Conservation (phyloP, 2,888 invertebrate genomes). For the Drosophila lutescens region DNA sequence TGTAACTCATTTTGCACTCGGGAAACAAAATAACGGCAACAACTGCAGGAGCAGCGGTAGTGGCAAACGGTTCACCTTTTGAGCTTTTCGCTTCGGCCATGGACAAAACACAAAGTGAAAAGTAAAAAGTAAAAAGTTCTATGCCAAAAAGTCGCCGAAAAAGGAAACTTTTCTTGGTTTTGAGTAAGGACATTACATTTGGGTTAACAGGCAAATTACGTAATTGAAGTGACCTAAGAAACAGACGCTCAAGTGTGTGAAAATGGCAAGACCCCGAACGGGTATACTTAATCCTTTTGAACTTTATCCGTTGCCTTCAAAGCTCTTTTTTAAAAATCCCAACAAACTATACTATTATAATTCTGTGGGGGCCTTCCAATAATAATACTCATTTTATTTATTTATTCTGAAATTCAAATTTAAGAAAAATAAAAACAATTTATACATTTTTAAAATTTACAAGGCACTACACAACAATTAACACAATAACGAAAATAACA, state of each 20-base stretch:
- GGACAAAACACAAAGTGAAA: slow-evolving; percentile 55
- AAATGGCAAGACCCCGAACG: not conserved
- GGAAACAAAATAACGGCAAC: slow-evolving; percentile 46
- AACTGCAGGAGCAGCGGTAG: slow-evolving; percentile 27
- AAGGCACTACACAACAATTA: too few relatives aligned
- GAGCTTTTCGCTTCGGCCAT: slow-evolving; percentile 37
- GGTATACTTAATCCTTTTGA: not conserved
- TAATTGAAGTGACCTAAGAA: slow-evolving; percentile 50
- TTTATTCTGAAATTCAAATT: too few relatives aligned
- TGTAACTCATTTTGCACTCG: slow-evolving; percentile 76
- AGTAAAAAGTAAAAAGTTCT: slow-evolving; percentile 61
- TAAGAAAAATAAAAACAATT: too few relatives aligned
- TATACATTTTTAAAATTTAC: too few relatives aligned
- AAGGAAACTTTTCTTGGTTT: slow-evolving; percentile 53
- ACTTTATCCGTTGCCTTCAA: not conserved
- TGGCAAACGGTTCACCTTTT: slow-evolving; percentile 59
- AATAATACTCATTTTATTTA: too few relatives aligned
- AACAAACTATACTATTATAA: too few relatives aligned
- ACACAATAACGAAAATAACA: too few relatives aligned
- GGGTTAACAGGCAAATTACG: slow-evolving; percentile 68
- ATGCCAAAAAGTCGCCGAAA: slow-evolving; percentile 61
- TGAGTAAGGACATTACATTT: slow-evolving; percentile 50
- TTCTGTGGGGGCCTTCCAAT: too few relatives aligned
- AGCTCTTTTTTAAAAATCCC: not conserved
- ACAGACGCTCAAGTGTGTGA: slow-evolving; percentile 15